Conservation (phyloP, 2,797 vertebrate species). For the Podargus strigoides region DNA sequence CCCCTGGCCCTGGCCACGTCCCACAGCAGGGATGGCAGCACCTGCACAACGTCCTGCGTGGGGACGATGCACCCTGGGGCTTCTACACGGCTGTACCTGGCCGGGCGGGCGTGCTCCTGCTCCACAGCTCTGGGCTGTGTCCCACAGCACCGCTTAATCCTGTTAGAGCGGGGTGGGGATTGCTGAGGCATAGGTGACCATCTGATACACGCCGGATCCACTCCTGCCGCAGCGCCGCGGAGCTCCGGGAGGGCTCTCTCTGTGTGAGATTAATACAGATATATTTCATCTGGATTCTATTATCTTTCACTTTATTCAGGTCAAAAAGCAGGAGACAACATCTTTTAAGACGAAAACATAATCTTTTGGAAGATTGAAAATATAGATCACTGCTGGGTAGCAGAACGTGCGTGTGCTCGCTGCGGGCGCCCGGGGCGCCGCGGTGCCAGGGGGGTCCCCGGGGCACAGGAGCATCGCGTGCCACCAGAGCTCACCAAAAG, state of each 20-base stretch:
- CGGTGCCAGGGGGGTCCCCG: too few species aligned
- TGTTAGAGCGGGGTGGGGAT: not conserved
- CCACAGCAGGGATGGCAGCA: too few species aligned
- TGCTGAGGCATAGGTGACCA: not conserved
- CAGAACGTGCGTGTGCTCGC: rapidly evolving
- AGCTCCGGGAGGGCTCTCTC: not conserved
- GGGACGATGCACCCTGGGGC: not conserved
- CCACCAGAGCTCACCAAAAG: rapidly evolving
- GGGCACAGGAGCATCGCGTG: not conserved
- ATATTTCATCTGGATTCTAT: constrained; percentile 61
- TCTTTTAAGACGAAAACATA: constrained; percentile 46
- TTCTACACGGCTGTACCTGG: rapidly evolving
- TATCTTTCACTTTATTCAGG: constrained; percentile 58
- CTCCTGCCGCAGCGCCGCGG: not conserved
- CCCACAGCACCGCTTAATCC: not conserved
- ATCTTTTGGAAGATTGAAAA: constrained; percentile 69
- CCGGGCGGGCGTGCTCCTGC: not conserved
- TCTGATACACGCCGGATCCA: rapidly evolving
- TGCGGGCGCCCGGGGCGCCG: not conserved
- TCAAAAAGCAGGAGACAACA: constrained; percentile 67
- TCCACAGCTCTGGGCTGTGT: rapidly evolving
- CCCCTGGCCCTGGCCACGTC: too few species aligned
- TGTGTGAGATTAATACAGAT: constrained; percentile 28
- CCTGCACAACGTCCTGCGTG: too few species aligned
- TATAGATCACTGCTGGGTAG: constrained; percentile 18